Evolutionary conservation across 2,888 invertebrate species (phyloP).

Genomic region (Drosophila mulleri): DNA sequence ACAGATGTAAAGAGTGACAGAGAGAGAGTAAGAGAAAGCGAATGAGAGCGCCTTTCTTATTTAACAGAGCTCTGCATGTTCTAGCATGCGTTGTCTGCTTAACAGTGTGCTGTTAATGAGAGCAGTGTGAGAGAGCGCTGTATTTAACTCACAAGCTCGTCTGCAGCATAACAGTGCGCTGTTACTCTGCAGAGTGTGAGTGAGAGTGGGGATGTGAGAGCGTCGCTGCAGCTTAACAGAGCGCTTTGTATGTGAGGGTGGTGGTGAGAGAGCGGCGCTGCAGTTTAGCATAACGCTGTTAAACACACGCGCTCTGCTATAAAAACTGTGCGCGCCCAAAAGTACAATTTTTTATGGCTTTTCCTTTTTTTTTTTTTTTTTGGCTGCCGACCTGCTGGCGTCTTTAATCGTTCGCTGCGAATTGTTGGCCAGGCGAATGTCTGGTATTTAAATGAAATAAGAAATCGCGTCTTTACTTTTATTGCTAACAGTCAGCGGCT

Average conservation of each 20-base stretch:
- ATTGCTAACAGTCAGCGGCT: constrained; percentile 6
- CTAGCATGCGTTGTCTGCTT: not conserved
- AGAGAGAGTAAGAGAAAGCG: not conserved
- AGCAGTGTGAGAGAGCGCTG: not conserved
- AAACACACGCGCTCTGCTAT: constrained; percentile 45
- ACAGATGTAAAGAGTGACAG: constrained; percentile 24
- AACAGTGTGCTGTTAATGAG: not conserved
- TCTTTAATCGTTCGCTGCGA: constrained; percentile 57
- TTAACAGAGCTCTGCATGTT: constrained; percentile 32
- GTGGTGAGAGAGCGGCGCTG: not conserved
- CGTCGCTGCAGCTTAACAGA: not conserved
- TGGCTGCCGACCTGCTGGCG: constrained; percentile 53
- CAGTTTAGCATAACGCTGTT: constrained; percentile 33
- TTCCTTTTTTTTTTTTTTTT: constrained; percentile 11
- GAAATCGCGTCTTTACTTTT: constrained; percentile 42
- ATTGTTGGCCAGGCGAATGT: constrained; percentile 25
- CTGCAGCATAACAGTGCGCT: not conserved
- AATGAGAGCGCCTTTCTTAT: not conserved
- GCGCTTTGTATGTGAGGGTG: not conserved
- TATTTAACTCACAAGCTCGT: not conserved
- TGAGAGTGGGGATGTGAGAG: not conserved
- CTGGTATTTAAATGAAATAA: constrained; percentile 36
- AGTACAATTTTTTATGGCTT: constrained; percentile 7
- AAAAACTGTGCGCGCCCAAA: constrained; percentile 58
- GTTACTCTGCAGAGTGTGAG: not conserved